Evolutionary conservation across 2,797 vertebrate species (phyloP), one percentile per base, ranked within the genome.

Genomic region (Lagodon rhomboides): DNA sequence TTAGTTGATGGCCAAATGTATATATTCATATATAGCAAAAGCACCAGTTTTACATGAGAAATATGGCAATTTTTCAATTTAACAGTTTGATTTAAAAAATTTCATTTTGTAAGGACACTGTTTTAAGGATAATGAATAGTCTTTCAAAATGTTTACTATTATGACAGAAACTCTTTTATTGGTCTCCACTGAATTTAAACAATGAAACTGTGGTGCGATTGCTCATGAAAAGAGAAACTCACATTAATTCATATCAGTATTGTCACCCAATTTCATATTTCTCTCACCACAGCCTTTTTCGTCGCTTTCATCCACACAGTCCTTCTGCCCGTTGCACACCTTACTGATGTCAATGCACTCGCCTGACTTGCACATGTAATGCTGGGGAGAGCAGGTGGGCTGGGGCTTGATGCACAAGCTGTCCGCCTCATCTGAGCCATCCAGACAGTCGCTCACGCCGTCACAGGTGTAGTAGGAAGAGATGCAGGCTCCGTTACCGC

Each of bases 251-350:
- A 30, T 17, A 34, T 65, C 30, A 43, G 3, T 59, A 44, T 34
- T 25, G 4, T 72, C 5, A 73, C 1, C 4, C 16, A 6, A 11
- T 49, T 1, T 53, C 7, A 23, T 20, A 23, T 50, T 64, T 70
- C 6, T 85, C 88, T 92, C 85, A 99, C 98, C 98, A 8, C 98
- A 99, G 88, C 95, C 96, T 91, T 97, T 98, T 88, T 99, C 98
- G 49, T 99, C 98, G 1, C 96, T 99, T 84, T 96, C 94, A 86
- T 99, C 98, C 12, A 60, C 83, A 76, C 98, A 99, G 86, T 99
- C 97, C 75, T 96, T 96, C 46, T 95, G 79, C 13, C 93, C 92
- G 77, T 99, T 96, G 94, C 98, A 99, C 89, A 98, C 94, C 77
- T 95, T 96, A 76, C 47, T 85, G 55, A 73, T 71, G 65, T 97